Evolutionary conservation across 2,797 vertebrate species (phyloP).

Genomic region (Podarcis siculus): DNA sequence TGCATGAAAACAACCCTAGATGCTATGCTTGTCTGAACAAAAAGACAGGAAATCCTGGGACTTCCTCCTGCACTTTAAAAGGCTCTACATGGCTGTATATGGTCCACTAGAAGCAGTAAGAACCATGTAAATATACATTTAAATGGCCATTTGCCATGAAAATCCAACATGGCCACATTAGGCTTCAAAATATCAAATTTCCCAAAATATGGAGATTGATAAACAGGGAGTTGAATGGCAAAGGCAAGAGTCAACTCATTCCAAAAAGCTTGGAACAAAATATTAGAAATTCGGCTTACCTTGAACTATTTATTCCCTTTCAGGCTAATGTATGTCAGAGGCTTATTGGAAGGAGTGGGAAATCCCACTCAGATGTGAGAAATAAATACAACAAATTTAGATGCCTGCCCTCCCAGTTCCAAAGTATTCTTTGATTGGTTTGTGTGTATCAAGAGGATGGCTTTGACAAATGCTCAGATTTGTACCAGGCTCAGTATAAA

Average conservation of each 20-base stretch:
- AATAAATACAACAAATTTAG: neutral
- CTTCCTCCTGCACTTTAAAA: neutral
- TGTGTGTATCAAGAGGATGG: neutral
- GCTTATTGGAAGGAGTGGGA: neutral
- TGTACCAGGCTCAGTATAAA: neutral
- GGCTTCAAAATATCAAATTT: too few relatives aligned
- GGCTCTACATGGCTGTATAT: neutral
- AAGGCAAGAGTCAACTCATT: too few relatives aligned
- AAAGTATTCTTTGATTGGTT: neutral
- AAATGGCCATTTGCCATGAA: too few relatives aligned
- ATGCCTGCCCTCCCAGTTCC: neutral
- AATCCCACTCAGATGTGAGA: too few relatives aligned
- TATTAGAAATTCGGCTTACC: too few relatives aligned
- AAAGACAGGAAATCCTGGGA: neutral
- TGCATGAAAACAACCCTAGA: neutral
- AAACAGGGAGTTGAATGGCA: too few relatives aligned
- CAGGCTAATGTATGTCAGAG: neutral
- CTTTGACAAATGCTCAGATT: neutral
- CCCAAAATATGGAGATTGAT: too few relatives aligned
- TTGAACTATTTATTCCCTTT: neutral
- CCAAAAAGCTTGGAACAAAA: too few relatives aligned
- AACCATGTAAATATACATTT: neutral
- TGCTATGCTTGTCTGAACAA: neutral
- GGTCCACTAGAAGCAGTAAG: conserved; percentile 15
- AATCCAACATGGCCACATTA: too few relatives aligned